Evolutionary conservation across 2,113 vertebrate species (phyloP), one percentile per base, ranked within the genome.

Genomic region (Pterophyllum scalare): DNA sequence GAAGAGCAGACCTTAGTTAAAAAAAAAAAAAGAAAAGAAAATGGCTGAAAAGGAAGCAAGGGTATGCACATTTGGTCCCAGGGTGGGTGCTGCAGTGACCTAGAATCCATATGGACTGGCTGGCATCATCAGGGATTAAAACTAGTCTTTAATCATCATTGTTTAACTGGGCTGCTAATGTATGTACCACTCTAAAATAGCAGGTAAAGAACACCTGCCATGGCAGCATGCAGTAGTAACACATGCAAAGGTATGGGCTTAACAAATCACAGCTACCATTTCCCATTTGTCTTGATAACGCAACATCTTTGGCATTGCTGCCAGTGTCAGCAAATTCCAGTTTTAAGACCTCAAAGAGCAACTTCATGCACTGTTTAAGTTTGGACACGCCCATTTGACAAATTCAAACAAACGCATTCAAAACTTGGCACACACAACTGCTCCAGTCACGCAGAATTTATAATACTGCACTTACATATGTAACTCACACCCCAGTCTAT

Each of bases 391-490:
- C 54, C 54, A 31, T 38, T 58, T 54, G 46, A 72, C 67, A 72
- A 52, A 72, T 72, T 58, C 54, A 57, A 76, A 43, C 54, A 58
- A 76, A 76, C 31, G 40, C 74, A 40, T 57, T 76, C 33, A 1
- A 76, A 58, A 24, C 54, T 3, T 40, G 74, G 56, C 56, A 26
- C 54, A 76, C 67, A 54, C 43, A 72, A 72, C 26, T 14, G 46
- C 46, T 54, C 26, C 67, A 72, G 67, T 72, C 67, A 72, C 3
- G 67, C 67, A 14, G 67, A 72, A 72, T 72, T 72, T 76, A 24
- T 76, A 57, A 38, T 40, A 0, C 74, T 5, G 31, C 35, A 40
- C 49, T 40, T 75, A 58, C 54, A 75, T 58, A 24, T 76, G 54
- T 58, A 40, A 58, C 52, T 75, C 31, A 38, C 54, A 75, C 72